Conservation (phyloP, 1,140 invertebrate species). For the Oryctes rhinoceros region DNA sequence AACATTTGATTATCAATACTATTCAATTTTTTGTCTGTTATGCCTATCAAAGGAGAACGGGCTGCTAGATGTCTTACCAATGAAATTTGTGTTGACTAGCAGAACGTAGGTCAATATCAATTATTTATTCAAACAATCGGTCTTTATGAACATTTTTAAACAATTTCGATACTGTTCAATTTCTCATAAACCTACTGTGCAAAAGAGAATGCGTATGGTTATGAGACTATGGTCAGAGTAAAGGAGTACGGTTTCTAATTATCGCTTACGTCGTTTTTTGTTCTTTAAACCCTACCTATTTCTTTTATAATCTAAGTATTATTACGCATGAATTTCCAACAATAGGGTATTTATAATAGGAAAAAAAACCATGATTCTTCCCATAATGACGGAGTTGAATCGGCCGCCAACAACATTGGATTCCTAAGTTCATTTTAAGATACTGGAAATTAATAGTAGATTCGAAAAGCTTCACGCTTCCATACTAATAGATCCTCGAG, state of each 20-base stretch:
- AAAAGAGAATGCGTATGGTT: no score
- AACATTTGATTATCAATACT: no score
- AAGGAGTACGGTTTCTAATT: not conserved
- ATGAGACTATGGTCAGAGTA: no score
- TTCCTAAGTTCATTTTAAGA: slow-evolving; percentile 35
- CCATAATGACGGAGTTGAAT: slow-evolving; percentile 38
- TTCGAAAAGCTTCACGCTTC: slow-evolving; percentile 43
- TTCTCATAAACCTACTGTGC: no score
- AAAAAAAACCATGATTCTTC: slow-evolving; percentile 22
- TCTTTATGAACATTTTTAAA: no score
- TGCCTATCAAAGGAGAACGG: no score
- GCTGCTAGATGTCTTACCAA: no score
- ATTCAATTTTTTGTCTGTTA: no score
- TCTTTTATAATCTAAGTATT: slow-evolving; percentile 3
- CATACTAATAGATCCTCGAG: slow-evolving; percentile 28
- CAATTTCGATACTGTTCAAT: no score
- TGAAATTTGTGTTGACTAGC: no score
- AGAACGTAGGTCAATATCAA: no score
- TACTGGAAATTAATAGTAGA: slow-evolving; percentile 40
- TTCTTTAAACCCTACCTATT: slow-evolving; percentile 1
- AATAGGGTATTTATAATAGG: slow-evolving; percentile 21
- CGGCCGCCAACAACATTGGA: not conserved
- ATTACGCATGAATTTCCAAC: slow-evolving; percentile 1
- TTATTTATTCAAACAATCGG: no score
- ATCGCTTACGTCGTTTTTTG: not conserved